Percentiles rank a stretch among this genome's conserved stretches.
phyloP scores from a whole-genome alignment of 2,888 invertebrate species.

The Bugula neritina region DNA sequence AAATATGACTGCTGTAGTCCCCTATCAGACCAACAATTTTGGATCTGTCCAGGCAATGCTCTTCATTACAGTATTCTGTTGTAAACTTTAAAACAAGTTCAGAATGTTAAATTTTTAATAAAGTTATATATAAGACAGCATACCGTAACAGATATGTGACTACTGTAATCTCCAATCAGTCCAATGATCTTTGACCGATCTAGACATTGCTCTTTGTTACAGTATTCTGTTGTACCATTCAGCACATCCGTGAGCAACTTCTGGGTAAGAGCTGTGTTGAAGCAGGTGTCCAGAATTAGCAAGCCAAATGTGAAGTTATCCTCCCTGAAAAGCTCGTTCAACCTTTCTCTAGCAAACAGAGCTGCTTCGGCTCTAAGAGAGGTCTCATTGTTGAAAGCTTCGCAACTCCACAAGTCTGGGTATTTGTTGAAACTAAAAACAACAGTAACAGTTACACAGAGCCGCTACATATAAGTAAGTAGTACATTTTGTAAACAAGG shows the following conservation, averaged over 20 bases:
- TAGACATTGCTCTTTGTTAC: conserved; percentile 1
- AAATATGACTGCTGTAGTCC: background rate
- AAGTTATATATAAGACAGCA: no score
- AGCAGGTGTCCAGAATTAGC: conserved; percentile 8
- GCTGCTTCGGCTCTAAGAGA: conserved; percentile 14
- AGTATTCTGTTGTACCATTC: background rate
- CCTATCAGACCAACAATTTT: conserved; percentile 12
- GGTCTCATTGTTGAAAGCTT: background rate
- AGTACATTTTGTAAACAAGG: no score
- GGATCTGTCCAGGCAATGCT: background rate
- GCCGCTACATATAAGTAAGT: no score
- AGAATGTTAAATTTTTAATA: no score
- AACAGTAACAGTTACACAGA: no score
- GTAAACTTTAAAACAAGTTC: background rate
- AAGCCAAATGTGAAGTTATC: background rate
- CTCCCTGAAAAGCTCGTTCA: background rate
- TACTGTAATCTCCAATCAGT: conserved; percentile 4
- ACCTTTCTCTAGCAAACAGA: background rate
- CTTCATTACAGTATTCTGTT: background rate
- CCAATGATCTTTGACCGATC: conserved; percentile 5
- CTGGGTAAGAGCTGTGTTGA: background rate
- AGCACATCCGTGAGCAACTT: background rate
- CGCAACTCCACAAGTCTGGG: background rate
- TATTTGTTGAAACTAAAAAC: background rate
- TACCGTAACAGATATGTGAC: background rate